These are phyloP conservation scores for Oryctolagus cuniculus DNA, from an alignment of 2,113 vertebrate species.

Conservation along the genomic window mOryCun1.1 NC_091439.1:18340001-18340500, in stretches of 20 bases:
- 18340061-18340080: not conserved
- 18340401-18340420: not conserved
- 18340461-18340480: not conserved
- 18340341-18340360: not conserved
- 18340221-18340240: not conserved
- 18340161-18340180: slow-evolving; percentile 54
- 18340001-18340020: slow-evolving; percentile 77
- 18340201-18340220: not conserved
- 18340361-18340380: not conserved
- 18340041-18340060: slow-evolving; percentile 52
- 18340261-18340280: not conserved
- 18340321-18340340: not conserved
- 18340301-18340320: not conserved
- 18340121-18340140: not conserved
- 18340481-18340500: slow-evolving; percentile 31
- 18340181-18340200: slow-evolving; percentile 20
- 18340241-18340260: not conserved
- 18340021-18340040: slow-evolving; percentile 81
- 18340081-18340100: not conserved
- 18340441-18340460: not conserved
- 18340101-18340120: slow-evolving; percentile 68
- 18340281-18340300: not conserved
- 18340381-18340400: not conserved
- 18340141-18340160: not conserved
- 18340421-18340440: not conserved